A percentile compares a stretch with the other conserved stretches of the same genome.
Evolutionary conservation across 2,797 vertebrate genomes (phyloP).

Genomic region (Anableps anableps): DNA sequence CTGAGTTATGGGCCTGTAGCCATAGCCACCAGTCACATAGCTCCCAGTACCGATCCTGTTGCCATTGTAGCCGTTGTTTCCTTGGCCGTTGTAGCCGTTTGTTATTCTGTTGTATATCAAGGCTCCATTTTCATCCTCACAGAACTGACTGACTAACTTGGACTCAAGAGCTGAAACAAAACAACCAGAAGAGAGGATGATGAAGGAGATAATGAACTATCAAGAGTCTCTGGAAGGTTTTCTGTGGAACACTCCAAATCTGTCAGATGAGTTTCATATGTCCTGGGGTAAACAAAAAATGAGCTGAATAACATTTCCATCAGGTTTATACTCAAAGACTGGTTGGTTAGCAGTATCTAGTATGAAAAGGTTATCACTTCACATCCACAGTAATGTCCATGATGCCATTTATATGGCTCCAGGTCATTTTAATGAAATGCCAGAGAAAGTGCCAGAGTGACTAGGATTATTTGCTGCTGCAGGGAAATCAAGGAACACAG

Average conservation of each 20-base stretch:
- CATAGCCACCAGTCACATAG: slow-evolving; percentile 51
- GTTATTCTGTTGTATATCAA: slow-evolving; percentile 83
- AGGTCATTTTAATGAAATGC: background rate
- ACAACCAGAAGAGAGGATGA: slow-evolving; percentile 4
- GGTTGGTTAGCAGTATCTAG: background rate
- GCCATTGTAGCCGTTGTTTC: slow-evolving; percentile 53
- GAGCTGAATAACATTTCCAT: background rate
- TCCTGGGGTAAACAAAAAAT: background rate
- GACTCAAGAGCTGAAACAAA: slow-evolving; percentile 85
- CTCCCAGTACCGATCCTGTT: slow-evolving; percentile 60
- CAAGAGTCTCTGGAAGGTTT: background rate
- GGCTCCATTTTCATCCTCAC: slow-evolving; percentile 89
- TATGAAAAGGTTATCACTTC: background rate
- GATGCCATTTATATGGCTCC: background rate
- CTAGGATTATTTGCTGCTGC: background rate
- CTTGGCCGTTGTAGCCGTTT: slow-evolving; percentile 73
- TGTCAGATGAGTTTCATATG: background rate
- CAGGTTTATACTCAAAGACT: background rate
- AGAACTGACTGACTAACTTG: slow-evolving; percentile 92
- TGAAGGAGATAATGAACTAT: background rate
- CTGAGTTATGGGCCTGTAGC: slow-evolving; percentile 51
- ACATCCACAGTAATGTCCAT: background rate
- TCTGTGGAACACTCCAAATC: background rate
- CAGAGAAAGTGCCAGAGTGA: background rate
- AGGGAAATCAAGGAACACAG: background rate